Percentiles rank a stretch among this genome's conserved stretches.
phyloP scores from a whole-genome alignment of 2,113 vertebrate genomes.

The Peromyscus maniculatus region DNA sequence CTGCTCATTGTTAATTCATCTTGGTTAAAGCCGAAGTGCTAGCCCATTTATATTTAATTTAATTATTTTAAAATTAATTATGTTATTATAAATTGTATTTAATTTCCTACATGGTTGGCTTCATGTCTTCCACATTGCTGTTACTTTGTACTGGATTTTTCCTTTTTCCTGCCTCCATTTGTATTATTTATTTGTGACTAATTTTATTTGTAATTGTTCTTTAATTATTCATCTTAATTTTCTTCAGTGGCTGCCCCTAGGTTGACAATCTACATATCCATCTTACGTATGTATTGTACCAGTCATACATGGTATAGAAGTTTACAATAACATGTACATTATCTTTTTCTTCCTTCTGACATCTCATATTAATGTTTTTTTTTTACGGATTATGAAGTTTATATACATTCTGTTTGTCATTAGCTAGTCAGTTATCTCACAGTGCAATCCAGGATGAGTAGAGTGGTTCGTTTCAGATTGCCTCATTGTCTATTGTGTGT shows the following conservation, averaged over 20 bases:
- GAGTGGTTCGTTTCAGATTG: not conserved
- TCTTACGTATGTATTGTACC: not conserved
- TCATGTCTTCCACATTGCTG: not conserved
- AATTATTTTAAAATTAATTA: not conserved
- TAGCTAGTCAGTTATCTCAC: not conserved
- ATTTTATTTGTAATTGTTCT: not conserved
- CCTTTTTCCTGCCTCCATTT: conserved; percentile 19
- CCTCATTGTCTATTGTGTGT: not conserved
- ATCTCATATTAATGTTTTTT: not conserved
- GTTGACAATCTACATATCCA: not conserved
- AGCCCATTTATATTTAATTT: not conserved
- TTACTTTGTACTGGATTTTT: conserved; percentile 5
- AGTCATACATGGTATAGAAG: not conserved
- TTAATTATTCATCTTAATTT: not conserved
- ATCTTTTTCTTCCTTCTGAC: not conserved
- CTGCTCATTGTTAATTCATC: not conserved
- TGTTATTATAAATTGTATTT: not conserved
- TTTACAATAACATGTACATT: not conserved
- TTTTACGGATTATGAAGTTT: not conserved
- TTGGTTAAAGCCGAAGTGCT: conserved; percentile 8
- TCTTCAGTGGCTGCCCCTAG: not conserved
- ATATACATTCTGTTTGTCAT: not conserved
- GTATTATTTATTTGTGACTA: conserved; percentile 53
- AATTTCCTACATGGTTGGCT: not conserved
- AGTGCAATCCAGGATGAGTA: not conserved